Base-by-base conservation (phyloP, 2,888 invertebrate species). In the Thereva unica region DNA sequence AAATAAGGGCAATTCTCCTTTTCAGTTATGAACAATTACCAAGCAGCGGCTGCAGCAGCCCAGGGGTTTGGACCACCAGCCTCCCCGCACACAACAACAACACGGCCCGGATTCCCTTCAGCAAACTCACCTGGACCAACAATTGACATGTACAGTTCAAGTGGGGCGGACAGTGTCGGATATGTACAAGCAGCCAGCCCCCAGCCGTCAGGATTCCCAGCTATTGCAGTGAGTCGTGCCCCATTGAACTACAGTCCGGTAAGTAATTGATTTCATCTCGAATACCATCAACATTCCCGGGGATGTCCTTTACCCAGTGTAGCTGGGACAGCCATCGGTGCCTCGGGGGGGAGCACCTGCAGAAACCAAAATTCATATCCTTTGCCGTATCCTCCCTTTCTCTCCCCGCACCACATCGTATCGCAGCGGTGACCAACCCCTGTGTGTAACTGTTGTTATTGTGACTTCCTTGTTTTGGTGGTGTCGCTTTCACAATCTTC, bases 171-270 rank as follows among this genome's bases (percentile, higher is more conserved):
- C 79, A 92, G 91, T 79, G 91, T 92, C 74, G 93, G 95, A 80
- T 97, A 96, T 83, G 95, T 96, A 80, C 96, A 96, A 85, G 95
- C 96, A 76, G 94, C 96, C 76, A 95, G 95, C 84, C 96, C 97
- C 77, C 97, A 97, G 84, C 96, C 96, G 76, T 92, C 95, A 78
- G 93, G 93, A 78, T 95, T 95, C 84, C 94, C 95, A 78, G 91
- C 92, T 75, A 93, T 95, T 82, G 93, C 93, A 76, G 93, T 94
- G 79, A 93, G 92, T 86, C 91, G 93, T 81, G 93, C 93, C 78
- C 92, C 93, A 83, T 89, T 93, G 84, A 93, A 92, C 86, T 93
- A 93, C 84, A 93, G 91, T 86, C 93, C 93, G 87, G 93, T 93
- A 85, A 89, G 91, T 87, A 42, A 45, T 9, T 10, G 63, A 55